Percentiles rank a stretch among this genome's conserved stretches.
Evolutionary conservation across 1,140 invertebrate genomes (phyloP).

Genomic region (Hycleus phaleratus): DNA sequence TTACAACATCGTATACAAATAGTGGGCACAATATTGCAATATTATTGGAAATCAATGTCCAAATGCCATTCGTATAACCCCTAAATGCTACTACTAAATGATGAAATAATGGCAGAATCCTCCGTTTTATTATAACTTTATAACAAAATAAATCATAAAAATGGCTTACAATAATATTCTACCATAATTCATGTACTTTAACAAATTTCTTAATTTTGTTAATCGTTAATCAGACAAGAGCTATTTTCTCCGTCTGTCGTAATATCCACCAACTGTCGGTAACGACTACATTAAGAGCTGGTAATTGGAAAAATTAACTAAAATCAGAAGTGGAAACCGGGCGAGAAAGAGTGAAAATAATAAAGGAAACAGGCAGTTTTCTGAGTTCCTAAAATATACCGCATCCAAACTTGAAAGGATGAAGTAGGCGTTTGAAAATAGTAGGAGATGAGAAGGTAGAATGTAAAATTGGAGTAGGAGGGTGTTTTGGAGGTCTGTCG

Average conservation of each 20-base stretch:
- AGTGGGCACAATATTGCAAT: slow-evolving; percentile 9
- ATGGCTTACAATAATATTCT: no score
- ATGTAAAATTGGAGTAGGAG: background rate
- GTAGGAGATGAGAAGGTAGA: background rate
- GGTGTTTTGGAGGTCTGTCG: background rate
- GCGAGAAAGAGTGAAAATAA: slow-evolving; percentile 4
- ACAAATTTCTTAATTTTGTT: slow-evolving; percentile 18
- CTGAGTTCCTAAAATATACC: slow-evolving; percentile 18
- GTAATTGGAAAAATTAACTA: slow-evolving; percentile 26
- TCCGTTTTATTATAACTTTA: no score
- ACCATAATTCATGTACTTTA: no score
- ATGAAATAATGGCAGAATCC: no score
- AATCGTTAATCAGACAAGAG: slow-evolving; percentile 9
- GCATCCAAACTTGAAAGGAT: background rate
- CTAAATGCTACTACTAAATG: background rate
- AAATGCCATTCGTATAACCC: slow-evolving; percentile 10
- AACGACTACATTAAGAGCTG: slow-evolving; percentile 22
- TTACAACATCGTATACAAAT: slow-evolving; percentile 5
- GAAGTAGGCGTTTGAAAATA: background rate
- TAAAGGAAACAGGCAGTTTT: slow-evolving; percentile 10
- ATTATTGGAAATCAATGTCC: slow-evolving; percentile 9
- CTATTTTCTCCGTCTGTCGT: slow-evolving; percentile 9
- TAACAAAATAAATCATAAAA: no score
- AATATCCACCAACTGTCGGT: slow-evolving; percentile 24
- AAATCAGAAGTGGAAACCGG: slow-evolving; percentile 14